Conservation (phyloP, 2,888 invertebrate genomes). For the Melieria omissa region DNA sequence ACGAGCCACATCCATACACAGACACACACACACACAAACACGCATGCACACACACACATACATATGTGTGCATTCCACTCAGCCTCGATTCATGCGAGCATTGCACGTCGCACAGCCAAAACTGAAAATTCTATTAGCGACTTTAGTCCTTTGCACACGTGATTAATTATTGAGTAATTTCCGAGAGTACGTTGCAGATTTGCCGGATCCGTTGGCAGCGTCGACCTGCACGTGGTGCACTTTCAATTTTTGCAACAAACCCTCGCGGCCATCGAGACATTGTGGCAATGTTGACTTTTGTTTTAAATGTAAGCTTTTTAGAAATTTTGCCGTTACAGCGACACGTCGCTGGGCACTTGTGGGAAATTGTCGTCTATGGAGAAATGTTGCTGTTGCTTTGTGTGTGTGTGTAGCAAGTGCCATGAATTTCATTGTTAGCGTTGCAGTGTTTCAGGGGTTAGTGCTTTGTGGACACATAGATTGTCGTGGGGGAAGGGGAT, state of each 20-base stretch:
- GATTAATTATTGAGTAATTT: slow-evolving; percentile 66
- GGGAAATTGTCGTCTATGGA: background rate
- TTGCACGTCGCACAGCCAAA: slow-evolving; percentile 31
- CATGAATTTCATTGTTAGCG: background rate
- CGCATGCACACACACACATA: slow-evolving; percentile 9
- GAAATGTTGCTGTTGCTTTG: background rate
- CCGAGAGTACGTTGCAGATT: slow-evolving; percentile 41
- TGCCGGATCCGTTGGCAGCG: slow-evolving; percentile 16
- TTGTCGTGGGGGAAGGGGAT: no score
- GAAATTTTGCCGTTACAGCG: background rate
- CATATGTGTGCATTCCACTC: background rate
- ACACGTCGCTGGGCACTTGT: background rate
- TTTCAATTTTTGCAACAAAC: no score
- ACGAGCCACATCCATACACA: slow-evolving; percentile 1
- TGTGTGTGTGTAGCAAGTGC: background rate
- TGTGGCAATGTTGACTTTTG: slow-evolving; percentile 3
- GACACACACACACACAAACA: slow-evolving; percentile 9
- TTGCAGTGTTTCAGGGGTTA: background rate
- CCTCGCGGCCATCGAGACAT: background rate
- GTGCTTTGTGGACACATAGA: background rate
- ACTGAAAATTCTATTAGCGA: slow-evolving; percentile 54
- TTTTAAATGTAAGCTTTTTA: slow-evolving; percentile 20
- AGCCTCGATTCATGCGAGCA: background rate
- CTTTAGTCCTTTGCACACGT: slow-evolving; percentile 56
- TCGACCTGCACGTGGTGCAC: background rate